Base-by-base conservation (phyloP, 2,113 vertebrate species). In the Heterocephalus glaber region DNA sequence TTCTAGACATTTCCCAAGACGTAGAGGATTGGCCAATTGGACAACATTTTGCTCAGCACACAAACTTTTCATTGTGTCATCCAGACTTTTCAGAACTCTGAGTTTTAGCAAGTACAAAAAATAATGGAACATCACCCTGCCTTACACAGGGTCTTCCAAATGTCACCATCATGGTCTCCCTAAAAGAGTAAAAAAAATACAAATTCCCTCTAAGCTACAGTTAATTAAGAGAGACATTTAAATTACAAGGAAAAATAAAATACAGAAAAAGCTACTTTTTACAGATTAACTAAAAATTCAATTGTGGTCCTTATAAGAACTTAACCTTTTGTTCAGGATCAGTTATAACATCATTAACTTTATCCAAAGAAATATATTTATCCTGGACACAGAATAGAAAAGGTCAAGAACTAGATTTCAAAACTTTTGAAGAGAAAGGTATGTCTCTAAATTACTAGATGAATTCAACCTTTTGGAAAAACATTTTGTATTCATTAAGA, bases 271-370 rank as follows among this genome's bases (percentile, higher is more conserved):
- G 94, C 38, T 44, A 19, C 72, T 52, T 94, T 93, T 84, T 83
- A 65, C 8, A 58, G 10, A 82, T 96, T 94, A 94, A 96, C 94
- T 92, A 90, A 96, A 97, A 97, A 63, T 33, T 96, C 52, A 94
- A 68, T 56, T 97, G 95, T 84, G 49, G 88, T 79, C 38, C 77
- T 97, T 94, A 70, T 80, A 97, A 82, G 13, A 96, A 63, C 28
- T 97, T 96, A 96, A 98, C 90, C 93, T 98, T 98, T 97, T 95
- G 52, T 80, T 97, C 93, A 89, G 49, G 79, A 91, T 97, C 96
- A 95, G 76, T 80, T 97, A 19, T 94, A 96, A 76, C 49, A 95
- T 97, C 88, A 54, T 97, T 97, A 97, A 80, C 58, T 97, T 61
- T 93, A 97, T 92, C 87, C 17, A 85, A 96, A 97, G 86, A 97